Evolutionary conservation across 2,888 invertebrate genomes (phyloP), one percentile per base, ranked within the genome.

Genomic region (Platerodrilus igneus): DNA sequence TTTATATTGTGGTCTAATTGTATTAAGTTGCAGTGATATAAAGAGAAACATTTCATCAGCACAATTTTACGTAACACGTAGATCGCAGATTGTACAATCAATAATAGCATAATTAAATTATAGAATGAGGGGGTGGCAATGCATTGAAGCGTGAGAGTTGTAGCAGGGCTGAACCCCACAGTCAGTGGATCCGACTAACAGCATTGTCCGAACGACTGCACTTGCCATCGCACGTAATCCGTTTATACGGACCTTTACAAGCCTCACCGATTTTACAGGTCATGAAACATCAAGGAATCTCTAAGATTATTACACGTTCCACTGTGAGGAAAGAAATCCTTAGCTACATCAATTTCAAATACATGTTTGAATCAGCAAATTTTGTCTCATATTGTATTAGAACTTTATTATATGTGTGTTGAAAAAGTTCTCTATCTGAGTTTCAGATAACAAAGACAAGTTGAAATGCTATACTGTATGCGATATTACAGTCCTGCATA

Each of bases 151-250:
- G 57, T 62, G 59, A 57, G 58, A 57, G 55, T 45, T 45, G 51
- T n/a, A n/a, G 53, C 55, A 51, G 56, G 52, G 54, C 43, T 47
- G 51, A 47, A 51, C 53, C 57, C 42, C 36, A 37, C 34, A 40
- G 33, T 22, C 35, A 38, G 41, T 48, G 53, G 49, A 48, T 50
- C 52, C 45, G 41, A 47, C 57, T 65, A 65, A 65, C 61, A 57
- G 60, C 52, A 65, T 65, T 65, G 64, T 64, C 60, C 62, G 56
- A 65, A 54, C 62, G 63, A 63, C 52, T 61, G 65, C 60, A 60
- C 60, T 56, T 57, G 59, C 58, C 58, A 58, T 58, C 56, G 60
- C 45, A 56, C 54, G 57, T 65, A 63, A 64, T 63, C 62, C 63
- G 57, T 62, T 65, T 64, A 64, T 52, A 53, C 50, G 59, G 62